Evolutionary conservation across 2,797 vertebrate genomes (phyloP).

Genomic region (Paedocypris micromegethes): DNA sequence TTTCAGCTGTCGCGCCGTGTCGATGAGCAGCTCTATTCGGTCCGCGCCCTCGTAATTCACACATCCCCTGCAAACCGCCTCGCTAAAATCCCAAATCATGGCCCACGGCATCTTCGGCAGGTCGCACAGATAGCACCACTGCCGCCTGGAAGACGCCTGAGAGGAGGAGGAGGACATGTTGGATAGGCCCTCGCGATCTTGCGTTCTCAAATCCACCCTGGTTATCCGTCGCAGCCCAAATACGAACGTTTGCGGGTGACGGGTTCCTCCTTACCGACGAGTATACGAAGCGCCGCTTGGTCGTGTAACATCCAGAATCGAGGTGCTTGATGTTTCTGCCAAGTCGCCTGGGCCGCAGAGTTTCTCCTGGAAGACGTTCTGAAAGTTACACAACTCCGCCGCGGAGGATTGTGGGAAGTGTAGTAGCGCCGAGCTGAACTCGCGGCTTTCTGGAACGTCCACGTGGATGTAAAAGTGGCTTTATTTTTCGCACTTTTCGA

Average conservation of each 20-base stretch:
- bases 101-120: conserved; percentile 90
- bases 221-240: conserved; percentile 15
- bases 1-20: conserved; percentile 80
- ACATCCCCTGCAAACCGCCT: conserved; percentile 85
- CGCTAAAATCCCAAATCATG: conserved; percentile 89
- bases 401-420: conserved; percentile 59
- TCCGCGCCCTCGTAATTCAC: conserved; percentile 89
- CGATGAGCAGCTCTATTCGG: conserved; percentile 82
- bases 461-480: too few relatives aligned
- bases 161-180: conserved; percentile 72
- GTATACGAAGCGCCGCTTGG: conserved; percentile 10
- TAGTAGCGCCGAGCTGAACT: conserved; percentile 44
- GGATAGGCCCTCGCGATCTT: conserved; percentile 47
- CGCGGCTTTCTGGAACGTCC: neutral
- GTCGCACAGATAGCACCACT: conserved; percentile 89
- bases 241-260: conserved; percentile 9
- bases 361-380: conserved; percentile 58
- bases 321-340: conserved; percentile 63
- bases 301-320: conserved; percentile 37
- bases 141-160: conserved; percentile 76
- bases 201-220: conserved; percentile 44
- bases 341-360: conserved; percentile 59
- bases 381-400: conserved; percentile 63
- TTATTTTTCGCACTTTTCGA: too few relatives aligned
- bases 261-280: conserved; percentile 25